These are phyloP conservation scores for Drosophila arawakana DNA, from an alignment of 1,140 invertebrate species.

Conservation along the genomic window DNA sequence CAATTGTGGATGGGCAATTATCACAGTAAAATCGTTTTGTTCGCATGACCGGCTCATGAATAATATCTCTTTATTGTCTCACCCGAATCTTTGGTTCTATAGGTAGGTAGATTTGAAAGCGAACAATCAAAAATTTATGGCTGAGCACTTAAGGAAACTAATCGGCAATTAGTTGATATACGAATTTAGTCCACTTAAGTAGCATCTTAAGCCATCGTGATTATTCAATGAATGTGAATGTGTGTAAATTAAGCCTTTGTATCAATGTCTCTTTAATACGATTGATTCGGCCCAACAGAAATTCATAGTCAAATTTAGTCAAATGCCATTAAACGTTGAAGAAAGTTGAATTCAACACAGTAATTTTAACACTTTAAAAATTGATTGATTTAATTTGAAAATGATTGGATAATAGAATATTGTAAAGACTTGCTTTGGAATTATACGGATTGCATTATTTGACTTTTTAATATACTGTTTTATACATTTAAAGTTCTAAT, in stretches of 20 bases:
- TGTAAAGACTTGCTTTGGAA: not conserved
- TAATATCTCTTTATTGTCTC: slow-evolving; percentile 8
- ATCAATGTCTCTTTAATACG: not conserved
- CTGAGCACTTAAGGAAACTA: not conserved
- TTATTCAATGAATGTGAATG: slow-evolving; percentile 27
- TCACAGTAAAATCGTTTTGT: slow-evolving; percentile 51
- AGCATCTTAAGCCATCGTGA: not conserved
- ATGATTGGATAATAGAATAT: not conserved
- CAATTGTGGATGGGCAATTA: slow-evolving; percentile 55
- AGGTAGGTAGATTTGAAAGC: not conserved
- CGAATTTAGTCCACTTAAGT: not conserved
- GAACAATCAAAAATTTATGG: slow-evolving; percentile 14
- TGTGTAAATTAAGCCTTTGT: not conserved
- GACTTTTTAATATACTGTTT: slow-evolving; percentile 17
- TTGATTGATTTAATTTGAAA: too few species aligned
- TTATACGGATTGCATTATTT: not conserved
- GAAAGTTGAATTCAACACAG: not conserved
- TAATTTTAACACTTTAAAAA: not conserved
- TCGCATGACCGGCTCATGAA: slow-evolving; percentile 42
- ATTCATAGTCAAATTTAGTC: too few species aligned
- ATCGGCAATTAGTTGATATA: slow-evolving; percentile 13
- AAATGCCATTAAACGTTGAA: too few species aligned
- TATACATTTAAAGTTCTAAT: slow-evolving; percentile 26
- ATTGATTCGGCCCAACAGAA: too few species aligned
- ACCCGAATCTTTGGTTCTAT: not conserved